A percentile compares a stretch with the other conserved stretches of the same genome.
Evolutionary conservation across 2,113 vertebrate genomes (phyloP).

Genomic region (Periophthalmodon schlosseri): DNA sequence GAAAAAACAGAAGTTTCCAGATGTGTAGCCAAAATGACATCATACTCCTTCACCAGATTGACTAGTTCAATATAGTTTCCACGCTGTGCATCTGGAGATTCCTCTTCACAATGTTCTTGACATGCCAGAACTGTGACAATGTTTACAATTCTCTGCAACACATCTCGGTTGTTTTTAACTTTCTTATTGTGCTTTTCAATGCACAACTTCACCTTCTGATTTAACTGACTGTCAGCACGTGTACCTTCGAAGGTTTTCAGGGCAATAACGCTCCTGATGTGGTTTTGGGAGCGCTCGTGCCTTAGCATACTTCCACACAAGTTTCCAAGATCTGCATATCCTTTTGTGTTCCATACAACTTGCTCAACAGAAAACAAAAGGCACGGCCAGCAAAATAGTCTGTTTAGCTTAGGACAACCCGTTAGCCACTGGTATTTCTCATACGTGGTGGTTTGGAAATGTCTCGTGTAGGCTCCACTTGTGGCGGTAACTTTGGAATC

Average conservation of each 20-base stretch:
- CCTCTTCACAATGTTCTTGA: not conserved
- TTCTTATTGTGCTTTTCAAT: not conserved
- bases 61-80: not conserved
- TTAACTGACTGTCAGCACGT: not conserved
- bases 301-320: not conserved
- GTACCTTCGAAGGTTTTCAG: not conserved
- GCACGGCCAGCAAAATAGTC: not conserved
- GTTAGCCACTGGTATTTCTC: not conserved
- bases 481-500: not conserved
- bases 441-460: not conserved
- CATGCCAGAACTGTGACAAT: not conserved
- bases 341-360: not conserved
- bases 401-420: not conserved
- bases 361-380: not conserved
- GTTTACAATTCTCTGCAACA: not conserved
- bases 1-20: not conserved
- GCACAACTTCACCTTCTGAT: not conserved
- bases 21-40: conserved; percentile 1
- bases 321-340: not conserved
- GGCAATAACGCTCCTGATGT: not conserved
- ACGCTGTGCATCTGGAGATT: not conserved
- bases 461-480: not conserved
- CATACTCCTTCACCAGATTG: not conserved
- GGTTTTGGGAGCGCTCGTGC: not conserved
- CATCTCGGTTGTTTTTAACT: not conserved